Conservation (phyloP, 2,113 vertebrate genomes). For the Heloderma charlesbogerti region DNA sequence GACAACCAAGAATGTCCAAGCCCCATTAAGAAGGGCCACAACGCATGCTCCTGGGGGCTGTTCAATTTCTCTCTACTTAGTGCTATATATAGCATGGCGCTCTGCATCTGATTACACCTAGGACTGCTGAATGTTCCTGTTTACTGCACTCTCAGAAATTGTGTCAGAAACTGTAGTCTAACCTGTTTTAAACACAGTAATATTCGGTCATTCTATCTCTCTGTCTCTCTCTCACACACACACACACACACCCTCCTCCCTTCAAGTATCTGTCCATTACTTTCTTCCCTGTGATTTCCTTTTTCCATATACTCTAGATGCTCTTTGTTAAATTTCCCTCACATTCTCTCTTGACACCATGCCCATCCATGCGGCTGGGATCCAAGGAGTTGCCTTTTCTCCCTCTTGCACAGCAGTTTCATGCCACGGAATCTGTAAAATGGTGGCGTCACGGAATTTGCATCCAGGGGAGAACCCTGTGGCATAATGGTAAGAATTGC, state of each 20-base stretch:
- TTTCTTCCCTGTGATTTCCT: neutral
- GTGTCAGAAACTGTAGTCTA: neutral
- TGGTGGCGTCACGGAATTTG: neutral
- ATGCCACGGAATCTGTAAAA: neutral
- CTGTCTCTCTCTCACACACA: neutral
- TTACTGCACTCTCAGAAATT: neutral
- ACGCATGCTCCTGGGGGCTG: neutral
- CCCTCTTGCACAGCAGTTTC: neutral
- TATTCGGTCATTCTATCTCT: neutral
- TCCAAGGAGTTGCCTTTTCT: neutral
- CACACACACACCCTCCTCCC: neutral
- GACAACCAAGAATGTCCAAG: neutral
- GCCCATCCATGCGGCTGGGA: neutral
- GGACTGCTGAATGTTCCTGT: rapidly evolving
- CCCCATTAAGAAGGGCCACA: neutral
- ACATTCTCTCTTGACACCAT: neutral
- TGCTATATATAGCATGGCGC: neutral
- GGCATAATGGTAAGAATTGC: neutral
- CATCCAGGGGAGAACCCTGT: neutral
- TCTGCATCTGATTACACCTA: neutral
- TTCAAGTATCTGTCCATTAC: neutral
- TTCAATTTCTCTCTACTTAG: neutral
- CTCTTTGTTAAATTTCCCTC: neutral
- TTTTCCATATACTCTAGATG: neutral
- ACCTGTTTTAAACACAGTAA: neutral